Evolutionary conservation across 2,113 vertebrate species (phyloP).

Genomic region (Taxidea taxus): DNA sequence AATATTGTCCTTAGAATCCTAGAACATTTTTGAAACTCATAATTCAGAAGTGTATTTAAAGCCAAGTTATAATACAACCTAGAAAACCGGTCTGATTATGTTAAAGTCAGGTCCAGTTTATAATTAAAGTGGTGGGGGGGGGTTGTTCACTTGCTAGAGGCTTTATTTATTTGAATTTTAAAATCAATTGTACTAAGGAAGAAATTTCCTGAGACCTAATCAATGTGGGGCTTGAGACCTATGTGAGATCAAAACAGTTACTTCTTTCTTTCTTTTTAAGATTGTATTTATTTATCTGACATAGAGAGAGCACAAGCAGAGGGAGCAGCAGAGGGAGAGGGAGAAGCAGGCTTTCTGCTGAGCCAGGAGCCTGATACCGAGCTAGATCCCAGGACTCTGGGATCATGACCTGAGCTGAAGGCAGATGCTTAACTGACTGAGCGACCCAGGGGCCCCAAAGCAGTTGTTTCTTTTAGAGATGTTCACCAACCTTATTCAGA

Average conservation of each 20-base stretch:
- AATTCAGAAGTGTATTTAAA: neutral
- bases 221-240: neutral
- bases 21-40: neutral
- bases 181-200: conserved; percentile 26
- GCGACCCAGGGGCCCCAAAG: neutral
- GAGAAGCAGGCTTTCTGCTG: no score
- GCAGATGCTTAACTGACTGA: neutral
- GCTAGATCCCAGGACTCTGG: no score
- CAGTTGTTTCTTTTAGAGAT: neutral
- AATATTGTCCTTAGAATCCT: neutral
- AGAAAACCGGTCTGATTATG: neutral
- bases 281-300: no score
- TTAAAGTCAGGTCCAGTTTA: neutral
- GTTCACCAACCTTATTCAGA: neutral
- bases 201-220: neutral
- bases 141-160: neutral
- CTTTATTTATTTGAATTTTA: conserved; percentile 21
- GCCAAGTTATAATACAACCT: neutral
- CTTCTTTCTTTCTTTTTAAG: neutral
- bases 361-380: no score
- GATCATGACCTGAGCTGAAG: neutral
- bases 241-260: neutral
- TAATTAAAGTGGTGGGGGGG: neutral
- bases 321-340: no score
- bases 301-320: no score